A percentile compares a stretch with the other conserved stretches of the same genome.
phyloP scores from a whole-genome alignment of 2,113 vertebrate species.

The Microtus richardsoni region DNA sequence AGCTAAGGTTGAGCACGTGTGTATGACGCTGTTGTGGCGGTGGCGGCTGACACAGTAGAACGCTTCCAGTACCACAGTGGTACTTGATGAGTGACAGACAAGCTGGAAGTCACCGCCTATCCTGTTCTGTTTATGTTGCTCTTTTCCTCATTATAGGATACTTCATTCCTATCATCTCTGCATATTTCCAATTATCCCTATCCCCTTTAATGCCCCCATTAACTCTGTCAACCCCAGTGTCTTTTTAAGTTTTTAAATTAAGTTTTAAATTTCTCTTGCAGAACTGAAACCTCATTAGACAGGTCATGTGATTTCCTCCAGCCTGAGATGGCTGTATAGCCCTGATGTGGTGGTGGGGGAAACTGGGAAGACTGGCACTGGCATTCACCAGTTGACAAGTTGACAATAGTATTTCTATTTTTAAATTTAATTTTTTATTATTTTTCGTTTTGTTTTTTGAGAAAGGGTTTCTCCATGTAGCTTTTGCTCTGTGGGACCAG shows the following conservation, averaged over 20 bases:
- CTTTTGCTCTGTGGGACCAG: too few relatives aligned
- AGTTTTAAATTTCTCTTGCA: conserved; percentile 13
- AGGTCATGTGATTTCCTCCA: neutral
- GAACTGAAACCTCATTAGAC: neutral
- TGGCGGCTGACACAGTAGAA: rapidly evolving
- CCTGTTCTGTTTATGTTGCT: neutral
- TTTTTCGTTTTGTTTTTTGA: too few relatives aligned
- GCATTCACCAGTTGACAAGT: neutral
- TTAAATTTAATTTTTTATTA: too few relatives aligned
- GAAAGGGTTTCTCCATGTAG: too few relatives aligned
- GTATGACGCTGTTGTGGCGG: rapidly evolving
- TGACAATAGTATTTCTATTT: too few relatives aligned
- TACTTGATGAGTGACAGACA: neutral
- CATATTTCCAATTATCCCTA: neutral
- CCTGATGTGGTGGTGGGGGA: neutral
- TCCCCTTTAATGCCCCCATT: neutral
- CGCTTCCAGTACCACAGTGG: neutral
- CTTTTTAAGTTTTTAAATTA: neutral
- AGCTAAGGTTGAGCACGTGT: neutral
- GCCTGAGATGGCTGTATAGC: neutral
- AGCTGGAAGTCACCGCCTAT: neutral
- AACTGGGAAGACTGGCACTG: neutral
- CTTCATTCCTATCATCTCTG: neutral
- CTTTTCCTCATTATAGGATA: neutral
- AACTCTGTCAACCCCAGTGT: neutral